Evolutionary conservation across 2,888 invertebrate genomes (phyloP).

Genomic region (Eubasilissa splendida): DNA sequence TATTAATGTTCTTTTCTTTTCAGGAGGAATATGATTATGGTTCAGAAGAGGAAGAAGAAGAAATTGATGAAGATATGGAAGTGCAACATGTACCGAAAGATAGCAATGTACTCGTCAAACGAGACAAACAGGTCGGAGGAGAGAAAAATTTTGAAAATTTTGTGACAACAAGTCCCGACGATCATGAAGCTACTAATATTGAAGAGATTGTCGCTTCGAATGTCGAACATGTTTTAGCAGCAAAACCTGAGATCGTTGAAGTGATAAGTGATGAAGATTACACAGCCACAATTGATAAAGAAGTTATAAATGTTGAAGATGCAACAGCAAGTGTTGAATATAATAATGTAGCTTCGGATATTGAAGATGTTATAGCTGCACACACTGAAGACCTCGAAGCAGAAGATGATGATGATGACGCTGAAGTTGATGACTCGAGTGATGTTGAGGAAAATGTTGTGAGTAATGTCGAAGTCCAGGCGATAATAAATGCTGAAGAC

Average conservation of each 20-base stretch:
- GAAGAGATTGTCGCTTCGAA: slow-evolving; percentile 38
- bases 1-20: slow-evolving; percentile 39
- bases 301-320: slow-evolving; percentile 41
- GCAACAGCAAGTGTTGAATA: slow-evolving; percentile 43
- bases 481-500: not conserved
- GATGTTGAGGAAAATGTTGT: not conserved
- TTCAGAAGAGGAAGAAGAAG: slow-evolving; percentile 63
- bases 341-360: not conserved
- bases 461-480: not conserved
- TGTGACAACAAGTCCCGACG: slow-evolving; percentile 43
- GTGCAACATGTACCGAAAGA: slow-evolving; percentile 66
- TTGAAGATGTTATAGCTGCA: not conserved
- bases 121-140: not conserved
- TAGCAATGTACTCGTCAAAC: not conserved
- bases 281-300: slow-evolving; percentile 46
- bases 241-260: slow-evolving; percentile 12
- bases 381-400: not conserved
- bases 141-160: not conserved
- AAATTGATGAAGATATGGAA: slow-evolving; percentile 65
- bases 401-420: not conserved
- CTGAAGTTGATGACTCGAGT: slow-evolving; percentile 54
- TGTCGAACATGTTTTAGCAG: slow-evolving; percentile 57
- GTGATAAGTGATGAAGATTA: slow-evolving; percentile 57
- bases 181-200: not conserved
- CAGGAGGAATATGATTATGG: slow-evolving; percentile 69